phyloP scores from a whole-genome alignment of 2,888 invertebrate genomes.

The Perithous albicinctus region DNA sequence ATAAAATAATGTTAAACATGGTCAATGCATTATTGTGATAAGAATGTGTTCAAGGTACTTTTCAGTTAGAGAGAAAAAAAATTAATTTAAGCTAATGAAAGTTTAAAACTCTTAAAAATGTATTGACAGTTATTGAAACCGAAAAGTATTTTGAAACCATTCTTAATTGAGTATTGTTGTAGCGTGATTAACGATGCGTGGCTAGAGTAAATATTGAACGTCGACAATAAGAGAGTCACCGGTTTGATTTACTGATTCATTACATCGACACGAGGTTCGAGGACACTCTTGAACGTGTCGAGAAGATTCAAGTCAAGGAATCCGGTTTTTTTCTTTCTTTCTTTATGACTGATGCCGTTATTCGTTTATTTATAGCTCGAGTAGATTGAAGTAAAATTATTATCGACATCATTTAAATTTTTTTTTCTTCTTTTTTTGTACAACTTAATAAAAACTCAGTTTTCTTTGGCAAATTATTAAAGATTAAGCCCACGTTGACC shows the following conservation, averaged over 20 bases:
- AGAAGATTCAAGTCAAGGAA: background rate
- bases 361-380: background rate
- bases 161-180: no score
- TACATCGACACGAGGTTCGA: background rate
- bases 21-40: no score
- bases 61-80: no score
- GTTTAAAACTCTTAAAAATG: no score
- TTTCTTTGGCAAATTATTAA: background rate
- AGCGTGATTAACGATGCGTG: background rate
- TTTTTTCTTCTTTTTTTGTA: background rate
- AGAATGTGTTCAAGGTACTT: no score
- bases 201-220: background rate
- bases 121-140: no score
- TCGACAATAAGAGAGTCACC: slow-evolving; percentile 1
- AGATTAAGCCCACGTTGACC: background rate
- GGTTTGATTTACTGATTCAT: background rate
- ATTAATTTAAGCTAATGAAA: no score
- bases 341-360: background rate
- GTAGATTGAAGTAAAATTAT: background rate
- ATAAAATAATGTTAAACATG: background rate
- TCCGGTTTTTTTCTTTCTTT: background rate
- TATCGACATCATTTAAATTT: background rate
- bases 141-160: no score
- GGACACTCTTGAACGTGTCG: background rate
- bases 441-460: background rate